These are phyloP conservation scores for Drosophila mimica DNA, from an alignment of 2,888 invertebrate species.

Conservation along the genomic window DNA sequence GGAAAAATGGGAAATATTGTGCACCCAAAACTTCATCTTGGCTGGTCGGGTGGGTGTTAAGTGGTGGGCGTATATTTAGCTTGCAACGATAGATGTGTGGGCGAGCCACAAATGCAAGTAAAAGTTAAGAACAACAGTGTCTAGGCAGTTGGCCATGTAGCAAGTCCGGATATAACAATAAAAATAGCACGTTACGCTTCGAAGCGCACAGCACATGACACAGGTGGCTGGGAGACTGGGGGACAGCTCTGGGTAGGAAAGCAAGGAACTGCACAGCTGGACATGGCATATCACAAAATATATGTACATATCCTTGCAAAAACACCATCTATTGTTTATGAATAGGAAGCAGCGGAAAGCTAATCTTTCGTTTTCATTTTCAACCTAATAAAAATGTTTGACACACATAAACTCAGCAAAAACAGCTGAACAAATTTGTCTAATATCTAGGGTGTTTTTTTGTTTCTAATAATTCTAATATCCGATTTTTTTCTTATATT, in stretches of 20 bases:
- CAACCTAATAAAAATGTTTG: constrained; percentile 76
- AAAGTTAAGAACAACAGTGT: constrained; percentile 67
- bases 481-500: too few species aligned
- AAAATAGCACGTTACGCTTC: constrained; percentile 73
- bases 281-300: constrained; percentile 76
- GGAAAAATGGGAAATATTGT: constrained; percentile 4
- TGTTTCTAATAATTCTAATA: too few species aligned
- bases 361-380: constrained; percentile 72
- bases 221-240: neutral
- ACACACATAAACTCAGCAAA: constrained; percentile 24
- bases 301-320: constrained; percentile 49
- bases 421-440: neutral
- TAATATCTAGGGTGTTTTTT: neutral
- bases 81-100: constrained; percentile 2
- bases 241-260: neutral
- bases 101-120: constrained; percentile 49
- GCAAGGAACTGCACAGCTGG: constrained; percentile 54
- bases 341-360: constrained; percentile 49
- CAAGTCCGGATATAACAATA: constrained; percentile 68
- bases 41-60: constrained; percentile 1
- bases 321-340: constrained; percentile 60
- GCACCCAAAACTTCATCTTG: constrained; percentile 25
- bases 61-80: constrained; percentile 8
- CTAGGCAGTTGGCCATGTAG: constrained; percentile 67
- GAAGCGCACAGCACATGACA: constrained; percentile 16